phyloP scores from a whole-genome alignment of 2,888 invertebrate species.

The Volucella bombylans region DNA sequence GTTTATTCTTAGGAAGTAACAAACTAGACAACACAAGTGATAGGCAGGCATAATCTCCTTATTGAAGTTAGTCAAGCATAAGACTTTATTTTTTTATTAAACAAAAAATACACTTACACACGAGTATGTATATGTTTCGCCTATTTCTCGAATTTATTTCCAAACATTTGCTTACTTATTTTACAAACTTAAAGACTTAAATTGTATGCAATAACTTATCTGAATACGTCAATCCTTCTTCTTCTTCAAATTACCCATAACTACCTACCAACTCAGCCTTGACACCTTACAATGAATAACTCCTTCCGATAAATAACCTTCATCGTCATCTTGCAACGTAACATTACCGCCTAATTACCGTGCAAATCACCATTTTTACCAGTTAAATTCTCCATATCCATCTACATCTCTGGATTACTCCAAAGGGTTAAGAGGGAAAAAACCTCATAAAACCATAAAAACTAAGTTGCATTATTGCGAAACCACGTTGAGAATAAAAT shows the following conservation, averaged over 20 bases:
- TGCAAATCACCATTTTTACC: conserved; percentile 35
- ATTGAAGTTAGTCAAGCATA: too few species aligned
- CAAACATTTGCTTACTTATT: too few species aligned
- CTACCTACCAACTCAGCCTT: conserved; percentile 53
- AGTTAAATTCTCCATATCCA: conserved; percentile 41
- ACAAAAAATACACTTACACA: too few species aligned
- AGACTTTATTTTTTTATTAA: too few species aligned
- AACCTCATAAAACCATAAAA: conserved; percentile 66
- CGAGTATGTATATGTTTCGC: too few species aligned
- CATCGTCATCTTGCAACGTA: conserved; percentile 29
- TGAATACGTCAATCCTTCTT: conserved; percentile 41
- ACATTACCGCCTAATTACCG: conserved; percentile 63
- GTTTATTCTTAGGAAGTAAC: too few species aligned
- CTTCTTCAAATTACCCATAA: conserved; percentile 11
- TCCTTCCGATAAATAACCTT: conserved; percentile 37
- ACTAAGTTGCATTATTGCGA: conserved; percentile 63
- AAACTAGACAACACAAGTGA: too few species aligned
- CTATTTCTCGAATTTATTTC: too few species aligned
- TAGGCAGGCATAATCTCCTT: too few species aligned
- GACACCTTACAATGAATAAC: conserved; percentile 22
- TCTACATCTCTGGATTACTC: not conserved
- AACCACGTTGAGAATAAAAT: conserved; percentile 72
- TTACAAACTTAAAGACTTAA: conserved; percentile 2
- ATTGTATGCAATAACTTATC: conserved; percentile 11
- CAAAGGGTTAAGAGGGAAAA: conserved; percentile 58